A percentile compares a stretch with the other conserved stretches of the same genome.
Conservation (phyloP, 2,113 vertebrate genomes). For the Lophura nycthemera region DNA sequence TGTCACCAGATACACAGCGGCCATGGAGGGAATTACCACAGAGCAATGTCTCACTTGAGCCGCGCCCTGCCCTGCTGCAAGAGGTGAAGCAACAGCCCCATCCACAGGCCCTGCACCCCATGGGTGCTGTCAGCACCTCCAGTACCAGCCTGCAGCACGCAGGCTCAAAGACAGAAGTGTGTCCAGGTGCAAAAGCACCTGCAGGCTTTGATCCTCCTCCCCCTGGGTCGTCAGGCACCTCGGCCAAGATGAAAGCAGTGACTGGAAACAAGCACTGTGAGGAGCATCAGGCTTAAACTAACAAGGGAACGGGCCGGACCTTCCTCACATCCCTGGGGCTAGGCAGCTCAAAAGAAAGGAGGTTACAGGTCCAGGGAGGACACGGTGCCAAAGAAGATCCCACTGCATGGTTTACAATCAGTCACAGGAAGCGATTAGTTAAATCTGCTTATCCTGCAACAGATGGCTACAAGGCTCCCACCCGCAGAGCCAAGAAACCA, state of each 20-base stretch:
- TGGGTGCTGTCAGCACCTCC: neutral
- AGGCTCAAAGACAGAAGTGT: accelerated
- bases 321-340: neutral
- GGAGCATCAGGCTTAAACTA: neutral
- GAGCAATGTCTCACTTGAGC: neutral
- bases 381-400: slow-evolving; percentile 36
- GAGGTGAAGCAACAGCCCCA: neutral
- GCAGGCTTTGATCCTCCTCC: neutral
- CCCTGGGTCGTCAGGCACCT: accelerated
- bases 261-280: neutral
- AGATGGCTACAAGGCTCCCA: slow-evolving; percentile 32
- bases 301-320: neutral
- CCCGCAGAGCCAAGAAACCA: accelerated
- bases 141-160: neutral
- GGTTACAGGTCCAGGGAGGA: slow-evolving; percentile 49
- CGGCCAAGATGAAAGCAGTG: neutral
- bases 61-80: neutral
- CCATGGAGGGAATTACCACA: neutral
- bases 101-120: accelerated
- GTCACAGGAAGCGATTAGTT: slow-evolving; percentile 58
- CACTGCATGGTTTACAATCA: slow-evolving; percentile 1
- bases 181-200: neutral
- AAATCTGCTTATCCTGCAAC: slow-evolving; percentile 64
- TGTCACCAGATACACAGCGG: neutral
- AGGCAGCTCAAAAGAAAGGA: neutral